Conservation (phyloP, 2,113 vertebrate genomes). For the Laticauda laticaudata region DNA sequence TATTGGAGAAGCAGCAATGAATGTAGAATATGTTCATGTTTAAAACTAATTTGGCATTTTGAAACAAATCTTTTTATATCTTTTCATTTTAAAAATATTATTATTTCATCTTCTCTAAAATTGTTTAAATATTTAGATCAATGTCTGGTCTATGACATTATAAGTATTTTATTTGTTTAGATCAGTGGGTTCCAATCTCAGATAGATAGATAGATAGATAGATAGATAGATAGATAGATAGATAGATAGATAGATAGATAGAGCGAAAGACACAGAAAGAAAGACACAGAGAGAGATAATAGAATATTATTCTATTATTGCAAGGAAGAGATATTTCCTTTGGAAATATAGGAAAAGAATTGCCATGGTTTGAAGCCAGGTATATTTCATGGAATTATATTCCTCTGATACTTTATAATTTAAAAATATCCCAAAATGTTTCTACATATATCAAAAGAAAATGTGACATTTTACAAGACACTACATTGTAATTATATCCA, state of each 20-base stretch:
- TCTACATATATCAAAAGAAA: not conserved
- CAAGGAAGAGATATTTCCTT: not conserved
- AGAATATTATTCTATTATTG: not conserved
- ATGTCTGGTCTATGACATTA: not conserved
- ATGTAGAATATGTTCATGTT: not conserved
- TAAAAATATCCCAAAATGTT: not conserved
- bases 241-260: too few species aligned
- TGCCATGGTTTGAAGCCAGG: slow-evolving; percentile 44
- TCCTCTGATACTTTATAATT: not conserved
- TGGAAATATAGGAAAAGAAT: not conserved
- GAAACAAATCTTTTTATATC: not conserved
- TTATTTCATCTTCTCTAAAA: not conserved
- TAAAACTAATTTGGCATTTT: not conserved
- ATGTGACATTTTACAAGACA: not conserved
- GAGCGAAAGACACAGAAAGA: not conserved
- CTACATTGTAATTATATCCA: not conserved
- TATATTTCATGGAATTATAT: slow-evolving; percentile 14
- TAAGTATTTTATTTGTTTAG: not conserved
- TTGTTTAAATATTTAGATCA: not conserved
- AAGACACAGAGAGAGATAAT: not conserved
- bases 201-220: not conserved
- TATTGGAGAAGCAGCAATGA: not conserved
- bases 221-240: not conserved
- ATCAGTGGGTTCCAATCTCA: not conserved
- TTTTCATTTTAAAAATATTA: not conserved